A percentile compares a stretch with the other conserved stretches of the same genome.
These are phyloP conservation scores for Adelosebastes latens DNA, from an alignment of 2,797 vertebrate genomes.

Conservation along the genomic window DNA sequence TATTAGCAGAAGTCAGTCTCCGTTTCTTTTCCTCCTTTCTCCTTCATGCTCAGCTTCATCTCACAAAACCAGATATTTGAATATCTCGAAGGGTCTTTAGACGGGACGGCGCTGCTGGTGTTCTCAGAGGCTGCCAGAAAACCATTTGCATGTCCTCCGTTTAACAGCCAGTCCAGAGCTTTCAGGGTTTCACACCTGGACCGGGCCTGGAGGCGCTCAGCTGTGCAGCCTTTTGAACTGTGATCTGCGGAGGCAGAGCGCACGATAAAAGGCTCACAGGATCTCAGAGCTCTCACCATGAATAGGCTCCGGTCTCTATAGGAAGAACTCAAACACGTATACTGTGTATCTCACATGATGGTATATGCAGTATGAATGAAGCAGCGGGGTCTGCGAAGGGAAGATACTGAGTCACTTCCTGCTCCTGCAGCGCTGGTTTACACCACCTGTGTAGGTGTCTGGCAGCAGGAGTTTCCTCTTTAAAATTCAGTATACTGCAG, in stretches of 20 bases:
- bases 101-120: neutral
- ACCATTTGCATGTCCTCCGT: slow-evolving; percentile 6
- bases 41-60: neutral
- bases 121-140: slow-evolving; percentile 15
- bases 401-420: slow-evolving; percentile 30
- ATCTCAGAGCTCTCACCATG: slow-evolving; percentile 17
- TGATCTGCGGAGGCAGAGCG: slow-evolving; percentile 18
- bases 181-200: slow-evolving; percentile 39
- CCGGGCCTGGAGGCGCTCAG: slow-evolving; percentile 30
- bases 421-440: neutral
- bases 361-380: neutral
- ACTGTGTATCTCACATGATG: slow-evolving; percentile 11
- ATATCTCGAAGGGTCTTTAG: slow-evolving; percentile 10
- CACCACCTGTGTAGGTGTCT: slow-evolving; percentile 8
- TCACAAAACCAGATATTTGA: slow-evolving; percentile 2
- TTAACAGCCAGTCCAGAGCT: slow-evolving; percentile 18
- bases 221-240: slow-evolving; percentile 48
- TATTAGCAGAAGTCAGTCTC: neutral
- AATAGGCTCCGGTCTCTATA: slow-evolving; percentile 28
- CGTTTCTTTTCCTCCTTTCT: neutral
- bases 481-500: slow-evolving; percentile 7
- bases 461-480: slow-evolving; percentile 23
- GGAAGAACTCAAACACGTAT: neutral
- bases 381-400: neutral
- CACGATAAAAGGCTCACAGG: slow-evolving; percentile 29